These are phyloP conservation scores for Poicephalus gulielmi DNA, from an alignment of 2,113 vertebrate species.

Conservation along the genomic window DNA sequence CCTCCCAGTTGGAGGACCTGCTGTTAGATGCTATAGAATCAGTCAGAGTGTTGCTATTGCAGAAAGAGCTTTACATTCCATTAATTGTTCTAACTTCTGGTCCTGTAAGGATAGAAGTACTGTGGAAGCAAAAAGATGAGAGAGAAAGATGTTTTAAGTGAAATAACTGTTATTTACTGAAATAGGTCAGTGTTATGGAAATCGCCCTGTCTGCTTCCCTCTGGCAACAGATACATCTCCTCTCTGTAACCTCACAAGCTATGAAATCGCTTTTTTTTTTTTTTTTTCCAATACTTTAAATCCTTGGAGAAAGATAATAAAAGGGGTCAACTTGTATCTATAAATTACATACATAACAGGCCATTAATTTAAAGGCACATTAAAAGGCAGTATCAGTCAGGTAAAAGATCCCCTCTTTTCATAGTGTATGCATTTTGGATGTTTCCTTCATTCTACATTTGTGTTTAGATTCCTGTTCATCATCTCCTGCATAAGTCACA, in stretches of 20 bases:
- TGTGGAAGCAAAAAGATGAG: neutral
- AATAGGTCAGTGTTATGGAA: neutral
- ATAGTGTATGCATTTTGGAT: neutral
- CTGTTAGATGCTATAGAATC: neutral
- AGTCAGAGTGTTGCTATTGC: neutral
- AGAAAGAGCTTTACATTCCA: neutral
- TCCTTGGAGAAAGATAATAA: neutral
- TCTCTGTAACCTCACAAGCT: neutral
- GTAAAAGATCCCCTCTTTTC: neutral
- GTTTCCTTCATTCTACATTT: neutral
- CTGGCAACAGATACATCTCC: neutral
- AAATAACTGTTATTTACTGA: neutral
- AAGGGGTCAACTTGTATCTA: neutral
- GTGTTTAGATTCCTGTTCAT: neutral
- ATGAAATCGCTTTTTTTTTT: neutral
- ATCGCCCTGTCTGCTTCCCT: neutral
- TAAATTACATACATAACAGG: neutral
- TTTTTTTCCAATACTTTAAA: neutral
- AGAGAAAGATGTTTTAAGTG: neutral
- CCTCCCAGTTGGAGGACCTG: rapidly evolving
- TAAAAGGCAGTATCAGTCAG: neutral
- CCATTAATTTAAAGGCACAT: neutral
- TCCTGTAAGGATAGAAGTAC: neutral
- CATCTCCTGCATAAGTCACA: neutral
- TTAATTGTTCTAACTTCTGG: neutral